Conservation (phyloP, 2,113 vertebrate species). For the Cettia cetti region DNA sequence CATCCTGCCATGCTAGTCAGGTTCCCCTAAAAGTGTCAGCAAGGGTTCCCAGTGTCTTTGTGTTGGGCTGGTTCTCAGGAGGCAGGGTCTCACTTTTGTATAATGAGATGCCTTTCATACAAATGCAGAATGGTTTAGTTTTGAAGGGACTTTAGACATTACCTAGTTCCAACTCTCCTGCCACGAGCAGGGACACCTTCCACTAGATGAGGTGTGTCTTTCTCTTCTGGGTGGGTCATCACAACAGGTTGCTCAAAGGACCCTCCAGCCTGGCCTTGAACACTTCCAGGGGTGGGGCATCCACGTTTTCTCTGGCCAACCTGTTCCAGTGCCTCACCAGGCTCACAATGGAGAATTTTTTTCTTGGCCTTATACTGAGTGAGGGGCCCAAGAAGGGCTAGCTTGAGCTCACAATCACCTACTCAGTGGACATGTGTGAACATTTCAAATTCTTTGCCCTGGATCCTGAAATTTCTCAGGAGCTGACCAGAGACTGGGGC, state of each 20-base stretch:
- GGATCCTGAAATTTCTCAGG: neutral
- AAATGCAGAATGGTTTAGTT: neutral
- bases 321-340: neutral
- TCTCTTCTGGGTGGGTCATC: neutral
- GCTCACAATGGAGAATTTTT: neutral
- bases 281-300: neutral
- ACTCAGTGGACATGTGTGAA: neutral
- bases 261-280: neutral
- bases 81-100: neutral
- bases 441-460: neutral
- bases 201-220: neutral
- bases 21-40: neutral
- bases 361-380: neutral
- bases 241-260: neutral
- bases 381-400: neutral
- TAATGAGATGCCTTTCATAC: neutral
- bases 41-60: neutral
- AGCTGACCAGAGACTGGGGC: neutral
- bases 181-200: neutral
- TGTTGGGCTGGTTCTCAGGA: neutral
- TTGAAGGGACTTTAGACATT: neutral
- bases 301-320: neutral
- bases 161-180: neutral
- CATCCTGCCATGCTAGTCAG: neutral
- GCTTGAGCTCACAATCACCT: neutral